Evolutionary conservation across 2,113 vertebrate species (phyloP).

Genomic region (Tragelaphus imberbis): DNA sequence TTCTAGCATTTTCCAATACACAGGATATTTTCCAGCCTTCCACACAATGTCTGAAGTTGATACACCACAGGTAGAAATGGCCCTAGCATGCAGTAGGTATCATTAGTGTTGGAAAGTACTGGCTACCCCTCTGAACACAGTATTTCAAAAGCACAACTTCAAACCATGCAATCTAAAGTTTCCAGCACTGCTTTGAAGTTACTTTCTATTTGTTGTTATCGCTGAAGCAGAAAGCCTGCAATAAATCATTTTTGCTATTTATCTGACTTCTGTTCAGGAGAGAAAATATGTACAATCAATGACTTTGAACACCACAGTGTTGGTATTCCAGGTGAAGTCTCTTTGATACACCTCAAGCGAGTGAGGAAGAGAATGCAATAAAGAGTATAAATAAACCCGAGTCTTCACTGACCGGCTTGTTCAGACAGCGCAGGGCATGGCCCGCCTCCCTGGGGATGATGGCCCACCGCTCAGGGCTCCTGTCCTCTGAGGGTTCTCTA

Average conservation of each 20-base stretch:
- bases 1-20: constrained; percentile 31
- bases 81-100: neutral
- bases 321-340: neutral
- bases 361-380: neutral
- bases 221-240: neutral
- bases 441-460: neutral
- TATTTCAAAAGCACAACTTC: neutral
- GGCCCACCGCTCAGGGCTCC: neutral
- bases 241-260: constrained; percentile 39
- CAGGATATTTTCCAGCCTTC: neutral
- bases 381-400: neutral
- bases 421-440: neutral
- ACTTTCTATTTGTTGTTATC: neutral
- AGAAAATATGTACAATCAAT: neutral
- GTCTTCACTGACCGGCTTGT: neutral
- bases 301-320: neutral
- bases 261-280: neutral
- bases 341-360: neutral
- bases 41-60: neutral
- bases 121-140: neutral
- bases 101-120: neutral
- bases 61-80: constrained; percentile 29
- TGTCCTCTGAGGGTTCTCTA: neutral
- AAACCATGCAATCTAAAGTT: neutral
- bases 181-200: neutral